These are phyloP conservation scores for Chironomus tepperi DNA, from an alignment of 1,140 invertebrate species.

Conservation along the genomic window DNA sequence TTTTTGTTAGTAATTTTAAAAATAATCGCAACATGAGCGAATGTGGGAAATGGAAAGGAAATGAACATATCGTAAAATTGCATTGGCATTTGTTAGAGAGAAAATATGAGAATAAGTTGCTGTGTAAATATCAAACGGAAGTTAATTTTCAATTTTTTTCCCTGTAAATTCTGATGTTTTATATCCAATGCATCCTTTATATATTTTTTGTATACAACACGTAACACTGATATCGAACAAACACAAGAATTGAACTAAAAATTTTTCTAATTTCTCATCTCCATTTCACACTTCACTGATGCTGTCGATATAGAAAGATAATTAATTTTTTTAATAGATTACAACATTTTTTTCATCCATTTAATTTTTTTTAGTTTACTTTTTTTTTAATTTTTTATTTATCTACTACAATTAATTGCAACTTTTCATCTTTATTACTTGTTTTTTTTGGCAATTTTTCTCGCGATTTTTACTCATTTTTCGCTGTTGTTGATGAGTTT, in stretches of 20 bases:
- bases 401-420: conserved; percentile 9
- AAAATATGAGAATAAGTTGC: too few species aligned
- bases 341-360: background rate
- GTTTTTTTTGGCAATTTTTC: background rate
- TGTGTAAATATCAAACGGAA: background rate
- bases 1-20: too few species aligned
- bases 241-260: too few species aligned
- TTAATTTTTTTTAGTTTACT: background rate
- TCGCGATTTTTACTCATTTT: background rate
- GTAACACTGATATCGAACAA: too few species aligned
- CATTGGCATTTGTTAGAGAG: too few species aligned
- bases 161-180: background rate
- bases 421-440: background rate
- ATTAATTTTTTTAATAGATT: background rate
- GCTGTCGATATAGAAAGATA: background rate
- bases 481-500: too few species aligned
- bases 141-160: background rate
- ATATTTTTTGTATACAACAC: too few species aligned
- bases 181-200: too few species aligned
- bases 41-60: too few species aligned
- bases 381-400: background rate
- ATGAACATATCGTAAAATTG: too few species aligned
- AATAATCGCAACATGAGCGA: too few species aligned
- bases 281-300: conserved; percentile 1
- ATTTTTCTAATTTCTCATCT: background rate